A percentile compares a stretch with the other conserved stretches of the same genome.
These are phyloP conservation scores for Hyalella azteca DNA, from an alignment of 2,888 invertebrate genomes.

Conservation along the genomic window DNA sequence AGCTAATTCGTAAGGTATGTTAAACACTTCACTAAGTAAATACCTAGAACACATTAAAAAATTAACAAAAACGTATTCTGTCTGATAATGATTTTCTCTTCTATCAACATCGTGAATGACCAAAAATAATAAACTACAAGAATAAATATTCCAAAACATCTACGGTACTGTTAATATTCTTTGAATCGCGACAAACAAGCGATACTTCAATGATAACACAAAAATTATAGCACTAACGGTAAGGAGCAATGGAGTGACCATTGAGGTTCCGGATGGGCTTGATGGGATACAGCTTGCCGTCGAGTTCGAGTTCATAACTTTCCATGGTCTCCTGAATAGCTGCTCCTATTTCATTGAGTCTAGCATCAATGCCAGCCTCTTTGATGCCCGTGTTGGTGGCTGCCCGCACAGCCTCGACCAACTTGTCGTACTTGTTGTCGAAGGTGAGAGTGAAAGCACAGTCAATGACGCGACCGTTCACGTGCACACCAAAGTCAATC, in stretches of 20 bases:
- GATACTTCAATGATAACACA: background rate
- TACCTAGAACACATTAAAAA: background rate
- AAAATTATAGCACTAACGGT: conserved; percentile 71
- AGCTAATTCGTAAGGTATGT: background rate
- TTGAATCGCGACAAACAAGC: no score
- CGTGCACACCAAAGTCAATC: conserved; percentile 98
- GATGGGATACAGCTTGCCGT: conserved; percentile 94
- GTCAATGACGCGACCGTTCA: conserved; percentile 95
- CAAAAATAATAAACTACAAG: no score
- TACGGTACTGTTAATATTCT: no score
- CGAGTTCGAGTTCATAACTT: conserved; percentile 95
- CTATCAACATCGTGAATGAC: background rate
- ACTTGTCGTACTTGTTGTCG: conserved; percentile 92
- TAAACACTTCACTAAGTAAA: background rate
- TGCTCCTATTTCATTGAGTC: conserved; percentile 93
- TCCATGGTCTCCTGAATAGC: conserved; percentile 99
- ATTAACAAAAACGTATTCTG: background rate
- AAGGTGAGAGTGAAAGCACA: conserved; percentile 98
- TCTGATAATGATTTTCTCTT: background rate
- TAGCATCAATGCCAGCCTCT: conserved; percentile 94
- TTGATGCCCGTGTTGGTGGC: conserved; percentile 84
- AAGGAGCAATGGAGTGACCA: conserved; percentile 99
- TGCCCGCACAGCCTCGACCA: conserved; percentile 94
- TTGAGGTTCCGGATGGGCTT: conserved; percentile 98
- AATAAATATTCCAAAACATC: no score